A percentile compares a stretch with the other conserved stretches of the same genome.
Evolutionary conservation across 1,140 invertebrate species (phyloP).

Genomic region (Lordiphosa collinella): DNA sequence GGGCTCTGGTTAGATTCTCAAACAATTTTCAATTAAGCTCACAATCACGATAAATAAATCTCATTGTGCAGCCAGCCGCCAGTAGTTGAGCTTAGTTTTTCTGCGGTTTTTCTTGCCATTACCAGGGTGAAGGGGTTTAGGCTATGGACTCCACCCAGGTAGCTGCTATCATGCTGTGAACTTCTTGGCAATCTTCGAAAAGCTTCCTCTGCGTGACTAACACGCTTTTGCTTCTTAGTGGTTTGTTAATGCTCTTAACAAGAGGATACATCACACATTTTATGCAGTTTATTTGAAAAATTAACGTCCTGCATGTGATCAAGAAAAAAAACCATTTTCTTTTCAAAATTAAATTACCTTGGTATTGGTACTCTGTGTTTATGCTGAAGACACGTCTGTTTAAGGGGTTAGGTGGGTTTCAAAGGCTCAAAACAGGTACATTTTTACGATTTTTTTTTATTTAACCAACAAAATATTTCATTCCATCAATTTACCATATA

Average conservation of each 20-base stretch:
- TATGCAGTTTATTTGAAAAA: neutral
- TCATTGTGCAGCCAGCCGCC: conserved; percentile 65
- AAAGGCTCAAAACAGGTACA: too few species aligned
- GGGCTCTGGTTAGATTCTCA: conserved; percentile 14
- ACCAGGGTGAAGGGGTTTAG: too few species aligned
- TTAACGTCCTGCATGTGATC: too few species aligned
- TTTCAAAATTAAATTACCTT: too few species aligned
- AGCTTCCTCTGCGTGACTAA: conserved; percentile 47
- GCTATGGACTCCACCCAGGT: conserved; percentile 43
- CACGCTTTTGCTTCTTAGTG: conserved; percentile 70
- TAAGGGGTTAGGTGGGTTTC: too few species aligned
- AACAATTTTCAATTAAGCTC: conserved; percentile 76
- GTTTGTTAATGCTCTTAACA: conserved; percentile 13
- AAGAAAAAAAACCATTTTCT: too few species aligned
- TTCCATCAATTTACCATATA: too few species aligned
- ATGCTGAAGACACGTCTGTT: too few species aligned
- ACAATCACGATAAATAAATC: conserved; percentile 77
- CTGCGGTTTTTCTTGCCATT: conserved; percentile 41
- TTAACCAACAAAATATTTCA: too few species aligned
- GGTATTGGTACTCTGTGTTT: too few species aligned
- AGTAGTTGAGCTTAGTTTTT: conserved; percentile 42
- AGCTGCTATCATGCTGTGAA: conserved; percentile 39
- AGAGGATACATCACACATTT: too few species aligned
- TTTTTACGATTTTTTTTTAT: too few species aligned
- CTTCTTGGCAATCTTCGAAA: conserved; percentile 46